Evolutionary conservation across 2,113 vertebrate genomes (phyloP), one percentile per base, ranked within the genome.

Genomic region (Brachypteracias leptosomus): DNA sequence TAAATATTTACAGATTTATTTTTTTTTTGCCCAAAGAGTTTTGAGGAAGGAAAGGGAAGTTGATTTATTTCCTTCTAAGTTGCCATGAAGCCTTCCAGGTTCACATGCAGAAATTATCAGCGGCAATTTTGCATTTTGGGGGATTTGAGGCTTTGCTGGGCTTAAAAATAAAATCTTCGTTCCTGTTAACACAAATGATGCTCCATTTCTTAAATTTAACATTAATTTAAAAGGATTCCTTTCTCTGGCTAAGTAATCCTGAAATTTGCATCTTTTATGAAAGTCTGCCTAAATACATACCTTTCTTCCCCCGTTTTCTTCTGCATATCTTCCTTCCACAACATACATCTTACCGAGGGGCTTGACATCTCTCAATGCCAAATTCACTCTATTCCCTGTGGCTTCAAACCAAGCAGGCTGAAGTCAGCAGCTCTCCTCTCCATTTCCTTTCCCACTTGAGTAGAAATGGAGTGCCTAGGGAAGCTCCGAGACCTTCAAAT

Each of bases 1-100:
- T 90, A 95, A 94, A 95, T 94, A 96, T 94, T 93, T 96, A 95
- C 85, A 91, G 59, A 42, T n/a, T 49, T 49, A 47, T 81, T 65
- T 86, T 49, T 49, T 52, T 81, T 65, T 86, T 36, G 4, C 65
- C 82, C 74, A 77, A 78, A 94, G 55, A 92, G 40, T 93, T 93
- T 83, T 62, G 35, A 47, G 65, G 52, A 93, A 93, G 51, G 71
- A 81, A 29, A 86, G 10, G 10, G 29, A 91, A 90, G 61, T 44
- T 93, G 47, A 92, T 88, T 94, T 90, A 90, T 93, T 94, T 84
- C 81, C 44, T 67, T 80, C 36, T 78, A 72, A 65, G 79, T 72
- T 94, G 94, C 66, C 49, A 52, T 6, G n/a, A 81, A 97, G 47
- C 67, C 93, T 96, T 90, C 65, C 36, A 95, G 47, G 31, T 88